phyloP scores from a whole-genome alignment of 2,888 invertebrate species.

The Parthenolecanium corni region DNA sequence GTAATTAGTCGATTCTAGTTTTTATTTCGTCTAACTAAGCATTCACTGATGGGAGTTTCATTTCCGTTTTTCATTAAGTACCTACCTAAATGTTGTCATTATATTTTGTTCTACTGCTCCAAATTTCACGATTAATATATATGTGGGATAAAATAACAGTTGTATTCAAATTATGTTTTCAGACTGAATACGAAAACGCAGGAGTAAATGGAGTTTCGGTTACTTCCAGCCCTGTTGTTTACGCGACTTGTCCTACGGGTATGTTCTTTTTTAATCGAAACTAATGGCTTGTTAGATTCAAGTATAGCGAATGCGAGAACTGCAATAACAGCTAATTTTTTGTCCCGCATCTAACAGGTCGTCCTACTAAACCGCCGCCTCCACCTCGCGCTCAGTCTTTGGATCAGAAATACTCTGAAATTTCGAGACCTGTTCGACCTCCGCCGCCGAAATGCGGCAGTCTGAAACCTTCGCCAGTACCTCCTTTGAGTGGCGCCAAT shows the following conservation, averaged over 20 bases:
- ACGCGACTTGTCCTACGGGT: neutral
- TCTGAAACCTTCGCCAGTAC: neutral
- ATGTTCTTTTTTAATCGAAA: neutral
- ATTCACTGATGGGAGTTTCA: too few relatives aligned
- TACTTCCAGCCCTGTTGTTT: neutral
- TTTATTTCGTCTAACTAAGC: too few relatives aligned
- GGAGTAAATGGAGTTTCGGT: neutral
- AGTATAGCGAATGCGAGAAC: neutral
- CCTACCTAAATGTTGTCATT: too few relatives aligned
- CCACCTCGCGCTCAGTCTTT: constrained; percentile 52
- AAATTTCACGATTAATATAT: too few relatives aligned
- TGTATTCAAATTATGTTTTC: neutral
- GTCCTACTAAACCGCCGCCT: constrained; percentile 59
- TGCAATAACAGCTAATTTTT: neutral
- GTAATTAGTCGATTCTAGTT: too few relatives aligned
- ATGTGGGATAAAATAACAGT: too few relatives aligned
- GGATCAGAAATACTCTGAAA: constrained; percentile 19
- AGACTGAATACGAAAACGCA: neutral
- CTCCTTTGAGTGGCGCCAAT: neutral
- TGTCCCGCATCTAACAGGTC: constrained; percentile 35
- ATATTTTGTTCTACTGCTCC: too few relatives aligned
- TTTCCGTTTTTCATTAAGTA: too few relatives aligned
- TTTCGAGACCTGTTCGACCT: constrained; percentile 33
- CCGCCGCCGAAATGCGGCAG: constrained; percentile 33
- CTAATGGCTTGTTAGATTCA: neutral